Evolutionary conservation across 2,888 invertebrate genomes (phyloP), one percentile per base, ranked within the genome.

Genomic region (Spisula solida): DNA sequence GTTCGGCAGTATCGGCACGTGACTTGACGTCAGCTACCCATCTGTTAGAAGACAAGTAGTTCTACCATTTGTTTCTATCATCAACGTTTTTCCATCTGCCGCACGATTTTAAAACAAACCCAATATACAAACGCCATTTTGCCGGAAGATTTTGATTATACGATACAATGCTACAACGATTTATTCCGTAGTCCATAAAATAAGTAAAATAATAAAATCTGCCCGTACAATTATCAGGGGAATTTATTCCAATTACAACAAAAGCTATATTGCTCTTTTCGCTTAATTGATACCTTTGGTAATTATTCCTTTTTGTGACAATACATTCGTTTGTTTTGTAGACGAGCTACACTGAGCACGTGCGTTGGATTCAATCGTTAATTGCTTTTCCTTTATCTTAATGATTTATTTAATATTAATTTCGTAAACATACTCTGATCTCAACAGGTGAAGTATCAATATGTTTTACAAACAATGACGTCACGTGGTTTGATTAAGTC

Each of bases 21-120:
- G 91, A 48, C 86, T 16, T 84, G 85, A 85, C 91, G 89, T 85
- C 90, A 91, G 91, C 84, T 89, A 90, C 91, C 88, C 91, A 91
- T 91, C 91, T 91, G 91, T 90, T 91, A 89, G 86, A 89, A 87
- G 88, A 82, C 91, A 88, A 86, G 70, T 85, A 87, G 60, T 80
- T 82, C 70, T 79, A 79, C 83, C 86, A 87, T 89, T 82, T 87
- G 89, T 51, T 83, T 79, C 87, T 85, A 41, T 20, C 82, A 55
- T 78, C 87, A 87, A 82, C 82, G 82, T 60, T 82, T 51, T 79
- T 82, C 82, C 87, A 87, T 87, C 87, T 87, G 87, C 79, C 82
- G 75, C 47, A 31, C 47, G 81, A 82, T 82, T 82, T 75, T 55
- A 29, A 79, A 47, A n/a, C 29, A 70, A 83, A 83, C 70, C 41